Evolutionary conservation across 2,797 vertebrate species (phyloP), one percentile per base, ranked within the genome.

Genomic region (Sarcoramphus papa): DNA sequence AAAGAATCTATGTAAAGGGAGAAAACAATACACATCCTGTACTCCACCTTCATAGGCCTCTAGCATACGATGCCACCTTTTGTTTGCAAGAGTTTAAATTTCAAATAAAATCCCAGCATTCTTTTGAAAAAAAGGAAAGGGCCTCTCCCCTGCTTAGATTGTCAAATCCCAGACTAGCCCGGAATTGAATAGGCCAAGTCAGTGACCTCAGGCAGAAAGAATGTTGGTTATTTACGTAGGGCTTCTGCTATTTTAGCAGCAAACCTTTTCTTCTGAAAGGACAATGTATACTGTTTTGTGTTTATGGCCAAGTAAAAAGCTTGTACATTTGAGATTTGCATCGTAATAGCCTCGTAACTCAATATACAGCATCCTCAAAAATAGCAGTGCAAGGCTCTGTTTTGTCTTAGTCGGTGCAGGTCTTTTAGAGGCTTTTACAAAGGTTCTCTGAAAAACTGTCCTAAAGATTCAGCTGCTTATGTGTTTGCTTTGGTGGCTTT

Each of bases 201-300:
- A 98, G 99, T 99, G 99, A 99, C 99, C 99, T 99, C 99, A 99
- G 98, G 96, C 98, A 97, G 97, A 98, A 99, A 98, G 99, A 99
- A 99, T 99, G 99, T 98, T 98, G 96, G 98, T 98, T 98, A 98
- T 99, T 99, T 99, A 98, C 98, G 98, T 98, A 99, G 98, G 86
- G 98, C 97, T 98, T 98, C 98, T 98, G 97, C 97, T 97, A 97
- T 97, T 97, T 98, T 97, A 98, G 96, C 95, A 97, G 97, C 96
- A 97, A 97, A 96, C 93, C 96, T 93, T 97, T 97, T 97, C 94
- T 97, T 96, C 92, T 92, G 93, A 92, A 90, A 93, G 93, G 96
- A 96, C 96, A 97, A 94, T 98, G 98, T 98, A 96, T 97, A 98
- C 98, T 98, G 97, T 98, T 98, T 97, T 98, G 98, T 98, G 98